Base-by-base conservation (phyloP, 2,797 vertebrate genomes). In the Neoniphon sammara region DNA sequence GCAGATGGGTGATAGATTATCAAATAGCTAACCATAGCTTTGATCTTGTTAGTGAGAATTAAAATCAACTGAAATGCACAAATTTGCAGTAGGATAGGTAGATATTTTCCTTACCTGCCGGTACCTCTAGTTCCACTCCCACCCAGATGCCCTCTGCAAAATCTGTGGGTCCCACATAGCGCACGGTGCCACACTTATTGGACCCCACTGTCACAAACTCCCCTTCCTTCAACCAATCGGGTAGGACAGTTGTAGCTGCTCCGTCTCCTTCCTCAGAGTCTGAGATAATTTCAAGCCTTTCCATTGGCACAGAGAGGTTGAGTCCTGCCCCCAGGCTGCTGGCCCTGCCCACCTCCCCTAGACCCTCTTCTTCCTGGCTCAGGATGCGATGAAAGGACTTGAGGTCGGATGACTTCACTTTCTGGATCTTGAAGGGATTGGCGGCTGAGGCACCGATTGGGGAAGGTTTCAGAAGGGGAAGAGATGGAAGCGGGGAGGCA, bases 91-190 rank as follows among this genome's bases (percentile, higher is more conserved):
- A 14, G 9, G 20, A 27, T n/a, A 21, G 1, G 5, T 1, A 1
- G 1, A 1, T 12, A 6, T 18, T 60, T 20, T 18, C 75, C 90
- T 85, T 58, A 99, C 98, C 98, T 90, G 96, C 94, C 9, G 97
- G 97, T 3, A 94, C 89, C 82, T 98, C 96, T 56, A 99, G 95
- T 70, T 99, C 98, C 1, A 99, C 96, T 2, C 97, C 98, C 1
- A 99, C 90, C 97, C 98, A 99, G 0, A 90, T 94, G 2, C 98
- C 97, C 17, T 95, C 93, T 14, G 97, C 96, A 63, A 99, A 99
- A 64, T 97, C 95, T 0, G 95, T 93, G 9, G 95, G 94, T n/a
- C 98, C 98, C 0, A 99, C 60, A 1, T 96, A 99, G 20, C 96
- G 90, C 5, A 99, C 95, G 0, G 77, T 92, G 20, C 98, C 98